A percentile compares a stretch with the other conserved stretches of the same genome.
These are phyloP conservation scores for Agelas oroides DNA, from an alignment of 37 sponge, comb jelly and placozoan genomes.

Conservation along the genomic window DNA sequence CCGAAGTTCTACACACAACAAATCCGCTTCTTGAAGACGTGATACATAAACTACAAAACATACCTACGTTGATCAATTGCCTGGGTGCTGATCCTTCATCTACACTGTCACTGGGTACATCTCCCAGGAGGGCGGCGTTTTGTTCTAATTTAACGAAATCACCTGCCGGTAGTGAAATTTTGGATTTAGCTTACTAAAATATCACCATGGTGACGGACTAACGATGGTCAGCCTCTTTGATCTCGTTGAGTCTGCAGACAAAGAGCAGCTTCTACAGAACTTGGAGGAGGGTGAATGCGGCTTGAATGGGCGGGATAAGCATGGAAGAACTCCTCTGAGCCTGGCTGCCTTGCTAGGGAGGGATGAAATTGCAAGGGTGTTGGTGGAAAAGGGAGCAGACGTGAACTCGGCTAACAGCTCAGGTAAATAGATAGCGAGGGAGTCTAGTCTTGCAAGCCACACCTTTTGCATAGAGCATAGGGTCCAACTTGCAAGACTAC, in stretches of 20 bases:
- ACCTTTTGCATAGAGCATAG: no score
- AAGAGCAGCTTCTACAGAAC: conserved; percentile 16
- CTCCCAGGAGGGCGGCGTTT: no score
- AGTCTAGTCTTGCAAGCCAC: no score
- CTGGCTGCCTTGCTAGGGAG: conserved; percentile 70
- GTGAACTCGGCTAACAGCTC: conserved; percentile 50
- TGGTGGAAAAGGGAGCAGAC: conserved; percentile 46
- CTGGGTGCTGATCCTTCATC: no score
- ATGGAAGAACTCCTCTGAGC: conserved; percentile 42
- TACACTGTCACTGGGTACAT: no score
- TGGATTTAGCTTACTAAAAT: not conserved
- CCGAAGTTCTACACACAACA: no score
- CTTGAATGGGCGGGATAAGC: not conserved
- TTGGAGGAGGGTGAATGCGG: conserved; percentile 10
- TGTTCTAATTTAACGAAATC: conserved; percentile 8
- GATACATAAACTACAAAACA: no score
- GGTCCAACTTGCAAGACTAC: no score
- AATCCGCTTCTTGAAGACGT: no score
- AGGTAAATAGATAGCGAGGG: conserved; percentile 50
- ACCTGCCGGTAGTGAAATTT: not conserved
- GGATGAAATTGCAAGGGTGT: conserved; percentile 9
- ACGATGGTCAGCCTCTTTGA: conserved; percentile 6
- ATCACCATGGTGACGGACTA: not conserved
- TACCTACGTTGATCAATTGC: no score
- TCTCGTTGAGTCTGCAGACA: conserved; percentile 41